These are phyloP conservation scores for Eulimnadia texana DNA, from an alignment of 1,140 invertebrate species.

Conservation along the genomic window DNA sequence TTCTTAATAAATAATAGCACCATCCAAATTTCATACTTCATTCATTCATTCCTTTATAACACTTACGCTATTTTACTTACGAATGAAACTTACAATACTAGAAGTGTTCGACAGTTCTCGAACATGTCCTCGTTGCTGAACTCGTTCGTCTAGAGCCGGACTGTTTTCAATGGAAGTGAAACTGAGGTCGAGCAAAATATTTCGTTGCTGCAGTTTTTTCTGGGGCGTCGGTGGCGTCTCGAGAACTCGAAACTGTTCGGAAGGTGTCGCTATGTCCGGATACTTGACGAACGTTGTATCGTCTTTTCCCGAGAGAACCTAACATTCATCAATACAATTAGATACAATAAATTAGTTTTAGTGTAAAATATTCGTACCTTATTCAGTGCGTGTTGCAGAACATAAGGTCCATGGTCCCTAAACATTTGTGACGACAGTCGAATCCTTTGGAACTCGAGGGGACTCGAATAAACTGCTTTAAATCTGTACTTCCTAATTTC, in stretches of 20 bases:
- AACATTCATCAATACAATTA: not conserved
- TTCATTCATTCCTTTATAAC: no score
- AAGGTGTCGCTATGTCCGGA: not conserved
- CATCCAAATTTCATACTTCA: no score
- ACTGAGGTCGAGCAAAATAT: not conserved
- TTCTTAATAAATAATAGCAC: no score
- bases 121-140: not conserved
- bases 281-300: not conserved
- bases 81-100: not conserved
- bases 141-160: not conserved
- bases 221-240: not conserved
- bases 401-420: conserved; percentile 86
- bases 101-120: not conserved
- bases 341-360: no score
- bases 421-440: conserved; percentile 83
- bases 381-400: conserved; percentile 66
- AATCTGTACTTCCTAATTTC: not conserved
- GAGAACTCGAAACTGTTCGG: not conserved
- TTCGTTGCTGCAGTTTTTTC: not conserved
- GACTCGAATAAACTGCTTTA: conserved; percentile 50
- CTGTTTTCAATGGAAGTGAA: not conserved
- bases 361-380: conserved; percentile 44
- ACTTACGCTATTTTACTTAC: no score
- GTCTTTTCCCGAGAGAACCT: not conserved
- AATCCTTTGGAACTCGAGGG: conserved; percentile 76